Percentiles rank a stretch among this genome's conserved stretches.
Evolutionary conservation across 2,888 invertebrate species (phyloP).

Genomic region (Axea sp.): DNA sequence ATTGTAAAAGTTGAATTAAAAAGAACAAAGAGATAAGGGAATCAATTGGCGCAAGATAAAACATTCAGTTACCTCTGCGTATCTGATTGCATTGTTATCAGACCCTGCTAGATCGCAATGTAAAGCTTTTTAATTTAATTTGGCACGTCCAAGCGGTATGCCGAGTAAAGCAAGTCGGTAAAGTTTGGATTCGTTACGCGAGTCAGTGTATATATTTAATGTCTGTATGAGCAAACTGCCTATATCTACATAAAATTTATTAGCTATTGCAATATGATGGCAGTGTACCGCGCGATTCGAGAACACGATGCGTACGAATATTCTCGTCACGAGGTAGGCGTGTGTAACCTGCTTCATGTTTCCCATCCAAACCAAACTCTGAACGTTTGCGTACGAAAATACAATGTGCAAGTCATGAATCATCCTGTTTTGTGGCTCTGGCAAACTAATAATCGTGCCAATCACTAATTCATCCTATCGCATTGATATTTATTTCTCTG

Average conservation of each 20-base stretch:
- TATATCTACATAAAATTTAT: slow-evolving; percentile 69
- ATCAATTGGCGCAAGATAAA: slow-evolving; percentile 15
- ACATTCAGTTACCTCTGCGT: slow-evolving; percentile 17
- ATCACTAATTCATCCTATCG: slow-evolving; percentile 71
- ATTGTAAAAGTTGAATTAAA: slow-evolving; percentile 4
- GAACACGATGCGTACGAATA: slow-evolving; percentile 76
- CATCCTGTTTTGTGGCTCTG: slow-evolving; percentile 67
- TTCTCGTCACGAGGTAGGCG: slow-evolving; percentile 73
- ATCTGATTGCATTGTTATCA: slow-evolving; percentile 33
- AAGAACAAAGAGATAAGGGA: not conserved
- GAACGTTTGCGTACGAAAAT: slow-evolving; percentile 73
- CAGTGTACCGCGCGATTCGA: slow-evolving; percentile 70
- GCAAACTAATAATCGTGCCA: slow-evolving; percentile 74
- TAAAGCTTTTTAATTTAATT: slow-evolving; percentile 35
- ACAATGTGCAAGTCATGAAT: slow-evolving; percentile 76
- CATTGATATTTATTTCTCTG: slow-evolving; percentile 4
- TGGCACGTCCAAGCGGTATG: slow-evolving; percentile 39
- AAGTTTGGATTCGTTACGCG: slow-evolving; percentile 11
- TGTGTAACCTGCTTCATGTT: slow-evolving; percentile 72
- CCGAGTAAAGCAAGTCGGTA: slow-evolving; percentile 22
- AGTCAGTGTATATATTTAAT: slow-evolving; percentile 44
- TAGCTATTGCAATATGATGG: slow-evolving; percentile 74
- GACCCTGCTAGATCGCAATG: slow-evolving; percentile 12
- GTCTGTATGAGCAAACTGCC: slow-evolving; percentile 43
- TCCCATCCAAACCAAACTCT: slow-evolving; percentile 74